These are phyloP conservation scores for Nyctereutes procyonoides DNA, from an alignment of 2,113 vertebrate genomes.

Conservation along the genomic window DNA sequence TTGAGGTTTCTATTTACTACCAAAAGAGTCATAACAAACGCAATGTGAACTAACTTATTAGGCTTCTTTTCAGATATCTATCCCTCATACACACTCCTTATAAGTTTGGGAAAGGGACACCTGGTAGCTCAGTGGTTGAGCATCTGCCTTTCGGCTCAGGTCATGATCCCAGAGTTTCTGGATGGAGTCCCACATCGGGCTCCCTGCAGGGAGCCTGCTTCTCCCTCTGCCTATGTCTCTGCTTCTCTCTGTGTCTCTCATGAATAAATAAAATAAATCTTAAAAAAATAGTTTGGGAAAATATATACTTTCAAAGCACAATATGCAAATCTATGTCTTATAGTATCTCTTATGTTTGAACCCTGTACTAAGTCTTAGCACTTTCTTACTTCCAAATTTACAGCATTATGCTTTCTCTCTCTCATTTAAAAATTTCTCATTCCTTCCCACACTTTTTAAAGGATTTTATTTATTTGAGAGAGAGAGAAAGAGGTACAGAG, in stretches of 20 bases:
- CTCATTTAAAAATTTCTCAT: not conserved
- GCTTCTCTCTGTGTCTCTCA: no score
- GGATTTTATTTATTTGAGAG: no score
- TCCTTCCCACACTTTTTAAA: not conserved
- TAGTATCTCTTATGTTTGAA: not conserved
- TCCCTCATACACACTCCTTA: not conserved
- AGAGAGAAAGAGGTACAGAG: no score
- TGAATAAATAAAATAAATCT: no score
- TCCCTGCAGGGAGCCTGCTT: no score
- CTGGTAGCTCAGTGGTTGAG: no score
- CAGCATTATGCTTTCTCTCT: not conserved
- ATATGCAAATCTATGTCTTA: not conserved
- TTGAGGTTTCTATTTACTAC: not conserved
- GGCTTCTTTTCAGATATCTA: not conserved
- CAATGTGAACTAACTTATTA: not conserved
- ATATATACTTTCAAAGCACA: not conserved
- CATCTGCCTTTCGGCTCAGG: no score
- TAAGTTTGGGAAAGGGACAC: not conserved
- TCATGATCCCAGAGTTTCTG: no score
- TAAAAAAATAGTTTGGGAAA: not conserved
- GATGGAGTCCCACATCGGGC: no score
- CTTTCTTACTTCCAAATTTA: not conserved
- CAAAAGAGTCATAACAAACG: not conserved
- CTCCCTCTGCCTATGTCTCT: no score
- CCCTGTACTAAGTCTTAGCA: not conserved